Base-by-base conservation (phyloP, 2,113 vertebrate species). In the Leucosticte australis region DNA sequence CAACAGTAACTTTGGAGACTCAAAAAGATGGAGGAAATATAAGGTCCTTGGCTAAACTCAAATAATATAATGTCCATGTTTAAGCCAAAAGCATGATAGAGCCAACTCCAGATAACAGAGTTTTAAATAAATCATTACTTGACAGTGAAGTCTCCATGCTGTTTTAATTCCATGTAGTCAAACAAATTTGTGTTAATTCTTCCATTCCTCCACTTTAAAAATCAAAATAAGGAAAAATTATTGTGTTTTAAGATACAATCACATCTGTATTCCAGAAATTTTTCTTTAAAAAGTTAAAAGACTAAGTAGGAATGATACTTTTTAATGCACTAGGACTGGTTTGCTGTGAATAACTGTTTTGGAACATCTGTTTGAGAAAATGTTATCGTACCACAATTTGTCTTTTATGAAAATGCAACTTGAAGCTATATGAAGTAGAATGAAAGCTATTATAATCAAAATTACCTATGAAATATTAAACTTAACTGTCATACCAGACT, bases 391-490 rank as follows among this genome's bases (percentile, higher is more conserved):
- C 4, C 47, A 65, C 33, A 77, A n/a, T 87, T 63, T 71, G 6
- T 44, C 39, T 79, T 60, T n/a, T 35, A 59, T 15, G 31, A 89
- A 91, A 91, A 85, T 39, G 28, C 57, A 33, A 76, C 85, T 63
- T 39, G 39, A 62, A 88, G 55, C 39, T 70, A 30, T 16, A 86
- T 16, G 30, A 97, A 94, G 33, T 16, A 82, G 28, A 67, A 94
- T 63, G 24, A 87, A 85, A 84, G 85, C n/a, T 12, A 65, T 70
- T 87, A 73, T 50, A 87, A 90, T 41, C 22, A 75, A 90, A 95
- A 95, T 56, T 8, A 59, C n/a, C 78, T 68, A 52, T 53, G 24
- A 94, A 95, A 92, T 81, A 93, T 30, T 78, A 92, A 80, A 50
- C 46, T 76, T 64, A 80, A 85, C 37, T 88, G 70, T 55, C 62